A percentile compares a stretch with the other conserved stretches of the same genome.
Conservation (phyloP, 1,140 invertebrate genomes). For the Globodera ellingtonae region DNA sequence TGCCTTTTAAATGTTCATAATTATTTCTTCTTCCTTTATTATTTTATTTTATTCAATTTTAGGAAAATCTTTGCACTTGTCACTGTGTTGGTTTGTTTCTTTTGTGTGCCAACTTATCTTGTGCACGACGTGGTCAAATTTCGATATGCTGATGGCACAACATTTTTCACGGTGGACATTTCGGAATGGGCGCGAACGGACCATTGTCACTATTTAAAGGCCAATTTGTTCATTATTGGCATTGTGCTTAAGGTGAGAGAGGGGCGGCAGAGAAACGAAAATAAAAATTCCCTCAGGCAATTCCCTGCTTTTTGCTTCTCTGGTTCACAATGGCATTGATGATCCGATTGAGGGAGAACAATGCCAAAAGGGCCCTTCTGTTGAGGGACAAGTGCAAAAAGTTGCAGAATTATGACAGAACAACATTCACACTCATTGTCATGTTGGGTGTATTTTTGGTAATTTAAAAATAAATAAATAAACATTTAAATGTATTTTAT, state of each 20-base stretch:
- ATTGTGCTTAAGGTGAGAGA: constrained; percentile 50
- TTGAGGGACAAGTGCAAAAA: constrained; percentile 43
- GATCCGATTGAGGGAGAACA: constrained; percentile 52
- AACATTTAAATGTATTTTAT: constrained; percentile 1
- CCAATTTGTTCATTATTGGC: constrained; percentile 57
- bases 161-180: constrained; percentile 54
- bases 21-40: not conserved
- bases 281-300: constrained; percentile 38
- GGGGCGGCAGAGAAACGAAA: not conserved
- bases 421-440: constrained; percentile 57
- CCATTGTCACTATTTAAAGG: constrained; percentile 48
- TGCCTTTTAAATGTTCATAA: too few species aligned
- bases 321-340: constrained; percentile 56
- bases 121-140: constrained; percentile 51
- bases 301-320: constrained; percentile 57
- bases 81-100: constrained; percentile 33
- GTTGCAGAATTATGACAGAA: constrained; percentile 54
- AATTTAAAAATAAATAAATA: not conserved
- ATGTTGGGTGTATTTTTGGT: constrained; percentile 53
- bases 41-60: not conserved
- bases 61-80: constrained; percentile 50
- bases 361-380: constrained; percentile 53
- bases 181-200: constrained; percentile 52
- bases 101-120: constrained; percentile 54
- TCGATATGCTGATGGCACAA: not conserved